Evolutionary conservation across 2,113 vertebrate genomes (phyloP).

Genomic region (Cheirogaleus medius): DNA sequence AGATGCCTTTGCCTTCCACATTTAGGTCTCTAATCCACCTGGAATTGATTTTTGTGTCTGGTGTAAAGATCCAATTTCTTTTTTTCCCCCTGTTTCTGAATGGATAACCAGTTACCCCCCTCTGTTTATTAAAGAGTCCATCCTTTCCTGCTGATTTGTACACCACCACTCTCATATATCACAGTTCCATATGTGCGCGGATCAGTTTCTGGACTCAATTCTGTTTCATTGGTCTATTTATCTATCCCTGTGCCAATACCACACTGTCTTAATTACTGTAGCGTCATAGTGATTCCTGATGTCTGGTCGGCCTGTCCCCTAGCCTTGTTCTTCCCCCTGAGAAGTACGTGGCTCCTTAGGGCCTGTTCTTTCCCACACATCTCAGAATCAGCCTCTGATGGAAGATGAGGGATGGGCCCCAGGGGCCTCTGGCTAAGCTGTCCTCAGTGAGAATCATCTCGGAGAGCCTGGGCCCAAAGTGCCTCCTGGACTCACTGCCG

Average conservation of each 20-base stretch:
- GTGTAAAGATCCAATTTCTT: constrained; percentile 69
- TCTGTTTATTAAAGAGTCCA: constrained; percentile 57
- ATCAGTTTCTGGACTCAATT: constrained; percentile 42
- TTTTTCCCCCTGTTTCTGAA: constrained; percentile 51
- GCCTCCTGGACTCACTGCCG: not conserved
- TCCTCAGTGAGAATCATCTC: not conserved
- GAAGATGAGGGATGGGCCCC: not conserved
- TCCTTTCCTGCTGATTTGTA: constrained; percentile 62
- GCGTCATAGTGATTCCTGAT: not conserved
- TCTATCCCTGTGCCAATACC: constrained; percentile 55
- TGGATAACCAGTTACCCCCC: constrained; percentile 51
- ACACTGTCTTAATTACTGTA: constrained; percentile 53
- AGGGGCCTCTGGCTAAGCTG: not conserved
- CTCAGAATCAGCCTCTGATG: not conserved
- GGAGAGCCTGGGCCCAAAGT: not conserved
- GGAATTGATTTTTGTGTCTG: constrained; percentile 77
- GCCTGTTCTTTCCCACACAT: not conserved
- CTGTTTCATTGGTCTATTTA: constrained; percentile 57
- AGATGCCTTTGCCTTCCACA: constrained; percentile 53
- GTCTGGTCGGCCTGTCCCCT: not conserved
- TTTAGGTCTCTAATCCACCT: constrained; percentile 59
- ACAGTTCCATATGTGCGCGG: constrained; percentile 8
- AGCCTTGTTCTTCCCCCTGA: not conserved
- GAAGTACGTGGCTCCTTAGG: not conserved
- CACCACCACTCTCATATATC: constrained; percentile 42